Base-by-base conservation (phyloP, 1,140 invertebrate genomes). In the Dendroctonus valens region DNA sequence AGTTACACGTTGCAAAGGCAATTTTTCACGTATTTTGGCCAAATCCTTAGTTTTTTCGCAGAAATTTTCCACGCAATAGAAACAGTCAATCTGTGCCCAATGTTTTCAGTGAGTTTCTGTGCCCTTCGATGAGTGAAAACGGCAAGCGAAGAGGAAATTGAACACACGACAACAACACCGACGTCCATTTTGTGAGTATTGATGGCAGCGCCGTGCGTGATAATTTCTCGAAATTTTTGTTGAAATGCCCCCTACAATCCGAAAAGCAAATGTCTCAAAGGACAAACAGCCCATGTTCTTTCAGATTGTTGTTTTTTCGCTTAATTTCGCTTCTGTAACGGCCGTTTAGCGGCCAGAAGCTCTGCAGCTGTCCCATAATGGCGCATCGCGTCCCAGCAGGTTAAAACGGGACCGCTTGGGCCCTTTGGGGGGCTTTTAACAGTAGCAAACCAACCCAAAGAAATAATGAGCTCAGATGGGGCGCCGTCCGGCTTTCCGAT, bases 151-250 rank as follows among this genome's bases (percentile, higher is more conserved):
- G 55, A 44, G 7, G 48, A 9, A 38, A n/a, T 51, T 57, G 6
- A 42, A 38, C 5, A 8, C 11, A 38, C 15, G 15, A 58, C 41
- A 6, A 14, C 26, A 41, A 12, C 39, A n/a, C 7, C 11, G 15
- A 42, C 54, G 9, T 79, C 83, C 83, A 85, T 67, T 57, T 69
- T 84, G 48, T 46, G 42, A 39, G 6, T 52, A 82, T 85, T 85
- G 85, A 85, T 85, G 83, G 83, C 85, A 86, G 85, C 85, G 85
- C 85, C 84, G 83, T 83, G 84, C 78, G 84, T 86, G 85, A 84
- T 85, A 84, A 85, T 85, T 86, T 85, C 81, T 75, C 79, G 84
- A 84, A 86, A 84, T 85, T 86, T 86, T 85, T 83, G 73, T 82
- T 78, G 81, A 85, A 84, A 86, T 86, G 85, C 85, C 85, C 85